phyloP scores from a whole-genome alignment of 2,888 invertebrate genomes.

The Lasius fuliginosus region DNA sequence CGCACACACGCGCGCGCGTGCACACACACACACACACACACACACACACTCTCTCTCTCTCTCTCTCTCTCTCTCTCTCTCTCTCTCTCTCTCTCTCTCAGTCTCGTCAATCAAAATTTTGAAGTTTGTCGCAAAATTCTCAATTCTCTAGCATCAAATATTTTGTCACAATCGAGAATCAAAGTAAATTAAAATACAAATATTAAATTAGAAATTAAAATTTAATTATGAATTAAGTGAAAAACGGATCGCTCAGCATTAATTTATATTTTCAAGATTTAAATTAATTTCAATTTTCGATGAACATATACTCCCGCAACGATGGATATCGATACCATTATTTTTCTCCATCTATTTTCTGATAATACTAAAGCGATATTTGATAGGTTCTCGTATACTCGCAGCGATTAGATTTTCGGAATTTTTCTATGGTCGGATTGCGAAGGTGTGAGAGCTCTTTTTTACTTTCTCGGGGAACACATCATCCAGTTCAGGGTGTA shows the following conservation, averaged over 20 bases:
- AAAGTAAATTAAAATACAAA: background rate
- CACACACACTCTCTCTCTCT: too few species aligned
- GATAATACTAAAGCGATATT: background rate
- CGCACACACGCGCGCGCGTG: too few species aligned
- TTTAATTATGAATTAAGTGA: background rate
- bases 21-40: too few species aligned
- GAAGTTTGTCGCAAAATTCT: background rate
- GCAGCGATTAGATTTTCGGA: background rate
- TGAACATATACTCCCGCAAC: background rate
- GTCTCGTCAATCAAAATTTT: background rate
- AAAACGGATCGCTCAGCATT: background rate
- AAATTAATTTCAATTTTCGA: background rate
- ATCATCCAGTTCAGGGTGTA: conserved; percentile 48
- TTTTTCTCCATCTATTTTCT: background rate
- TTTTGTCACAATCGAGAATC: background rate
- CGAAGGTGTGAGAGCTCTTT: conserved; percentile 30
- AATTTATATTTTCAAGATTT: background rate
- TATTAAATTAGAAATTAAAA: background rate
- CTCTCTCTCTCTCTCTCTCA: too few species aligned
- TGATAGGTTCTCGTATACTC: conserved; percentile 29
- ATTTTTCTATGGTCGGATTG: conserved; percentile 36
- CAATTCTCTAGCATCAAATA: background rate
- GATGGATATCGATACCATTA: background rate
- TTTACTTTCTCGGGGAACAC: conserved; percentile 15
- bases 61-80: too few species aligned